Base-by-base conservation (phyloP, 2,888 invertebrate genomes). In the Trichogramma evanescens region DNA sequence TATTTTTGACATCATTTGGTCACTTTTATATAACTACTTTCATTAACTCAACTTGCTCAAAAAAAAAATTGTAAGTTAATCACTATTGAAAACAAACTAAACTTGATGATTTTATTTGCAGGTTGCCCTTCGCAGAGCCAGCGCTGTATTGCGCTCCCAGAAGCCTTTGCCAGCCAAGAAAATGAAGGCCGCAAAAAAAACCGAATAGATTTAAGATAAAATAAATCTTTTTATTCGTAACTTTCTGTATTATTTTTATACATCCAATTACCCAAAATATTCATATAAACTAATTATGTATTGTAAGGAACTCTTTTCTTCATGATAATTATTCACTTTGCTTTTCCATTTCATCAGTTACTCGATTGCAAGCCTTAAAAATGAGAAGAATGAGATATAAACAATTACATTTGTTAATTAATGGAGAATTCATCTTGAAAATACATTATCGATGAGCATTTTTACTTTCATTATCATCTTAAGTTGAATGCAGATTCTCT, bases 121-220 rank as follows among this genome's bases (percentile, higher is more conserved):
- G 90, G 89, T 88, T 77, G 95, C 95, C 56, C 83, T 96, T 59
- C 88, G 95, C 64, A 88, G 93, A 74, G 96, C 96, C 56, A 94
- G 95, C 73, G 95, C 96, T 67, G 89, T 97, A 71, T 82, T 96
- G 66, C 86, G 89, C 69, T 95, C 96, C 58, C 96, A 97, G 80
- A 90, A 91, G 80, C 89, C 92, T 60, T 84, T 89, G 68, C 88
- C 89, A 71, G 84, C 84, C 68, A 94, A 92, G 82, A 92, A 91
- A 80, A 83, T 84, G 50, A 86, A 87, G 78, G 80, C 82, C n/a
- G 81, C 86, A 55, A 90, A 91, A 79, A 91, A 92, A 81, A 79
- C 88, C 67, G 91, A 92, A 83, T 91, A 89, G 88, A 71, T 78
- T 59, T 70, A 65, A 63, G 66, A 54, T 65, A 66, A 57, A 74